These are phyloP conservation scores for Psettodes erumei DNA, from an alignment of 2,113 vertebrate genomes.

Conservation along the genomic window DNA sequence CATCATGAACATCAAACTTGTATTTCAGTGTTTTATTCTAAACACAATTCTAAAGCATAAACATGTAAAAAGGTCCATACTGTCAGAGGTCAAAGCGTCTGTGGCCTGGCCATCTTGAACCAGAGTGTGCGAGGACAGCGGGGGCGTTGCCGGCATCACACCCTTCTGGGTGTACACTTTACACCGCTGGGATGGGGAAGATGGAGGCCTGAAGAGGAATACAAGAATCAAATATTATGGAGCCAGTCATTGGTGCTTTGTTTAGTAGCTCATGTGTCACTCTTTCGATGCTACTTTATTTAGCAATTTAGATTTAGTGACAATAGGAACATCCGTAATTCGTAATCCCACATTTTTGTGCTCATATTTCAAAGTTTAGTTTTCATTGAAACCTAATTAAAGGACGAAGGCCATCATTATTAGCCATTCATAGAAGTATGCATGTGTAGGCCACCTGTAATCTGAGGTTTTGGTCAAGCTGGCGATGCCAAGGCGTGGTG, in stretches of 20 bases:
- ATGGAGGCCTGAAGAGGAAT: constrained; percentile 79
- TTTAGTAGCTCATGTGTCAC: neutral
- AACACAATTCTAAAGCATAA: constrained; percentile 2
- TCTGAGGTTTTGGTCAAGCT: constrained; percentile 95
- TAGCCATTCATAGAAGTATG: neutral
- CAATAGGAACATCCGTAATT: too few relatives aligned
- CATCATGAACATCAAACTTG: neutral
- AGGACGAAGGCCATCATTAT: neutral
- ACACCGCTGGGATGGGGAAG: constrained; percentile 94
- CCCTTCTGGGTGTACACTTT: constrained; percentile 98
- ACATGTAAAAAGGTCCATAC: constrained; percentile 49
- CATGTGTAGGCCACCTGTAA: constrained; percentile 80
- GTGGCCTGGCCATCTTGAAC: constrained; percentile 81
- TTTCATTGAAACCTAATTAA: neutral
- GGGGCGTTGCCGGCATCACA: constrained; percentile 87
- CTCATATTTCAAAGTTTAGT: neutral
- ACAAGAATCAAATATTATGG: neutral
- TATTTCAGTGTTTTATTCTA: neutral
- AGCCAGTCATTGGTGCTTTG: neutral
- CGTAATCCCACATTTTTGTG: neutral
- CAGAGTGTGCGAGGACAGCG: constrained; percentile 81
- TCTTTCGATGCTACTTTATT: neutral
- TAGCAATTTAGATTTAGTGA: too few relatives aligned
- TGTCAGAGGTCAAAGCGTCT: constrained; percentile 73
- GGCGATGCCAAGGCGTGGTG: constrained; percentile 92